A percentile compares a stretch with the other conserved stretches of the same genome.
These are phyloP conservation scores for Drosophila subobscura DNA, from an alignment of 1,140 invertebrate species.

Conservation along the genomic window DNA sequence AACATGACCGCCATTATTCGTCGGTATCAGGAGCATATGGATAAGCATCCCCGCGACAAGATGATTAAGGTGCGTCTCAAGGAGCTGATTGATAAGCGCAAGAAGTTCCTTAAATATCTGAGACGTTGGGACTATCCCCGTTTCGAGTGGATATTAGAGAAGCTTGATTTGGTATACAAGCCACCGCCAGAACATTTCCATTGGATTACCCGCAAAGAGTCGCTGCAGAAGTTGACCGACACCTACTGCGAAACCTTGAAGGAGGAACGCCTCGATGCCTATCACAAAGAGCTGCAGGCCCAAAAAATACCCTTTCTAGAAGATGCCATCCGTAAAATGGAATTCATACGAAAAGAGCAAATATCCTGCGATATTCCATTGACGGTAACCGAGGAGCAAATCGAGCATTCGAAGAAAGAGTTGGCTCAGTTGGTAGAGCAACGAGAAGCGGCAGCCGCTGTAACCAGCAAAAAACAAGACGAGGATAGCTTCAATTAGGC, in stretches of 20 bases:
- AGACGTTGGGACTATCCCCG: slow-evolving; percentile 90
- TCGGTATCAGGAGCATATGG: slow-evolving; percentile 84
- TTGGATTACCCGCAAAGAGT: slow-evolving; percentile 88
- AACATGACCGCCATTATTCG: slow-evolving; percentile 85
- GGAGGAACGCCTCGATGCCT: slow-evolving; percentile 86
- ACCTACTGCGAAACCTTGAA: slow-evolving; percentile 88
- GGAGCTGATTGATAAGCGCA: slow-evolving; percentile 90
- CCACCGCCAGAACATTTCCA: slow-evolving; percentile 85
- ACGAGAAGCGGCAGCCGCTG: slow-evolving; percentile 44
- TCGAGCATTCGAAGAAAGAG: slow-evolving; percentile 85
- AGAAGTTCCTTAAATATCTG: slow-evolving; percentile 88
- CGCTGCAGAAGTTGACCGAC: slow-evolving; percentile 87
- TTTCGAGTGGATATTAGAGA: slow-evolving; percentile 94
- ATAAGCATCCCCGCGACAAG: slow-evolving; percentile 84
- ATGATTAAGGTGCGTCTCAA: slow-evolving; percentile 86
- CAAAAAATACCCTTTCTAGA: slow-evolving; percentile 88
- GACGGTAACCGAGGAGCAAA: slow-evolving; percentile 87
- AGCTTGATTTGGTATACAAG: slow-evolving; percentile 91
- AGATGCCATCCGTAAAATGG: slow-evolving; percentile 86
- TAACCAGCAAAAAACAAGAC: slow-evolving; percentile 47
- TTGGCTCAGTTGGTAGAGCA: slow-evolving; percentile 83
- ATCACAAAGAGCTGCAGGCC: slow-evolving; percentile 86
- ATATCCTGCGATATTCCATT: slow-evolving; percentile 86
- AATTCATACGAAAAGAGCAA: slow-evolving; percentile 89
- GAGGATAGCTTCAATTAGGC: slow-evolving; percentile 62